Percentiles rank a stretch among this genome's conserved stretches.
Conservation (phyloP, 2,113 vertebrate species). For the Hippocampus comes region DNA sequence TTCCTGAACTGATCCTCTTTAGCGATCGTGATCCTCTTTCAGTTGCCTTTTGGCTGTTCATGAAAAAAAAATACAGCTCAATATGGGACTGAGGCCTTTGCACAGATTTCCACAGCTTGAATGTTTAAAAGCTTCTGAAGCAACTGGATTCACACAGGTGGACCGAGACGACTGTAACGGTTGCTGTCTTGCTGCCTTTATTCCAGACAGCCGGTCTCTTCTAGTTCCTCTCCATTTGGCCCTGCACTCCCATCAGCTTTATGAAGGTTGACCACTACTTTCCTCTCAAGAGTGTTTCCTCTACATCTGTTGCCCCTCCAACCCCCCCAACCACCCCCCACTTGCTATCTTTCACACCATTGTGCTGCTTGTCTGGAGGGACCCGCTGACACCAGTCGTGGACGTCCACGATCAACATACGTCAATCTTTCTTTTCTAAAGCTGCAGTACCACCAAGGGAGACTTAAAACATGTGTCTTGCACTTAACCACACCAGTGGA, state of each 20-base stretch:
- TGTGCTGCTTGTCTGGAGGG: conserved; percentile 40
- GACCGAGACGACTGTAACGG: neutral
- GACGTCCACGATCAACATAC: conserved; percentile 43
- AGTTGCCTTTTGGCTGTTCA: neutral
- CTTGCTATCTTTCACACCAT: conserved; percentile 55
- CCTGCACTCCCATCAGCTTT: conserved; percentile 53
- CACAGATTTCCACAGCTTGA: neutral
- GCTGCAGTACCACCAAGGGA: conserved; percentile 47
- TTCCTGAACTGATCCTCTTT: too few species aligned
- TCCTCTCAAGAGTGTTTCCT: conserved; percentile 55
- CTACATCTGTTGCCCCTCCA: conserved; percentile 57
- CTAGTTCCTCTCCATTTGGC: conserved; percentile 73
- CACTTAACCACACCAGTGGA: conserved; percentile 44
- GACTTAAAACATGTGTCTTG: conserved; percentile 36
- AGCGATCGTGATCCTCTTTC: too few species aligned
- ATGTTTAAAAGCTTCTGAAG: neutral
- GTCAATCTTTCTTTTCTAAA: conserved; percentile 38
- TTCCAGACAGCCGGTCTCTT: conserved; percentile 52
- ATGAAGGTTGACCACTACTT: conserved; percentile 63
- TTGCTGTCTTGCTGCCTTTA: conserved; percentile 25
- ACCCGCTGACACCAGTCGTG: conserved; percentile 45
- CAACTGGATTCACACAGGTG: neutral
- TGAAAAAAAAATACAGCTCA: neutral
- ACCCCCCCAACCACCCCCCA: conserved; percentile 29
- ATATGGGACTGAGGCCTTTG: neutral